Percentiles rank a stretch among this genome's conserved stretches.
phyloP scores from a whole-genome alignment of 2,113 vertebrate genomes.

The Rhineura floridana region DNA sequence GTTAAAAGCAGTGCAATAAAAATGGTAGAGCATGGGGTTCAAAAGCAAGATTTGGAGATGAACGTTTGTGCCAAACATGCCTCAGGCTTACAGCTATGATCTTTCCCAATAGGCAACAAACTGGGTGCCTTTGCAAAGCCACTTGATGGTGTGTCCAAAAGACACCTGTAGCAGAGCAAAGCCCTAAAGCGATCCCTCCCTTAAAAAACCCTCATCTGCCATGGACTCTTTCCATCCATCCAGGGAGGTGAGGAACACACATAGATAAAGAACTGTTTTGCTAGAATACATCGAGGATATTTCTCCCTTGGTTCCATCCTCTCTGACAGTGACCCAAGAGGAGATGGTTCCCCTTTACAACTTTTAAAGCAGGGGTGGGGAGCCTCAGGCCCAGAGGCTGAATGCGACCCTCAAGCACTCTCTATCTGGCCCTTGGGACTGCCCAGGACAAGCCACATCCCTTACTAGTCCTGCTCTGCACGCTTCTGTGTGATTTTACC shows the following conservation, averaged over 20 bases:
- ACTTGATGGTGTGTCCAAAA: not conserved
- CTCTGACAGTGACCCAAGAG: no score
- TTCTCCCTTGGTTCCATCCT: not conserved
- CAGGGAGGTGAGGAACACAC: not conserved
- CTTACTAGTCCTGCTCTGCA: no score
- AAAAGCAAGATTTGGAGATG: not conserved
- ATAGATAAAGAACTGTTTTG: not conserved
- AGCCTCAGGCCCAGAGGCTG: no score
- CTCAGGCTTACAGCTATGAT: not conserved
- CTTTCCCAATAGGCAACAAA: not conserved
- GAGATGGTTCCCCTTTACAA: no score
- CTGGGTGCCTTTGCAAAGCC: not conserved
- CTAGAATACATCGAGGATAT: not conserved
- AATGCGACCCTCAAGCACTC: no score
- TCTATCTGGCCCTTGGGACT: no score
- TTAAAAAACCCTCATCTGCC: not conserved
- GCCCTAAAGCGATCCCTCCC: not conserved
- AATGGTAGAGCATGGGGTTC: not conserved
- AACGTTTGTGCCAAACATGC: not conserved
- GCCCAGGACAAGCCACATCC: no score
- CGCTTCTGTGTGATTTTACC: no score
- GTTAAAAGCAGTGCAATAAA: not conserved
- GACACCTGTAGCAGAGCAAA: not conserved
- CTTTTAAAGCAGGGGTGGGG: no score
- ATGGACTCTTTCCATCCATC: not conserved